Evolutionary conservation across 2,113 vertebrate species (phyloP).

Genomic region (Lota lota): DNA sequence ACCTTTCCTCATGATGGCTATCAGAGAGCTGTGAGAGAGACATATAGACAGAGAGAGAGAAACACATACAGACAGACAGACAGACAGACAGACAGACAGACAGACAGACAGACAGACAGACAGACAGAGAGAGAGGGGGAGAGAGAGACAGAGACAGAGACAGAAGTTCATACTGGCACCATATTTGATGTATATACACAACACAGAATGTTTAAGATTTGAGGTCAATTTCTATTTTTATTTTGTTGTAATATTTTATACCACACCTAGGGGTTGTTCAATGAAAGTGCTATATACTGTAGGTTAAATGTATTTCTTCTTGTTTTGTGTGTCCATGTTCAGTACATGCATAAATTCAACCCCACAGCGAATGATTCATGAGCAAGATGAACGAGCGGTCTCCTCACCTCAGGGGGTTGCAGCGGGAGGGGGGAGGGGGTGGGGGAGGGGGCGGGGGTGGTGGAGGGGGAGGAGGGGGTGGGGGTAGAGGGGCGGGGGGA

Average conservation of each 20-base stretch:
- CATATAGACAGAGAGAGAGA: not conserved
- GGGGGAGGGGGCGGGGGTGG: constrained; percentile 71
- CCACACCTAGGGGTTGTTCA: no score
- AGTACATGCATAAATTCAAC: no score
- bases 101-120: not conserved
- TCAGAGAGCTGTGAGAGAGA: not conserved
- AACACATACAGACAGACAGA: not conserved
- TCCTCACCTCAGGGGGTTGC: constrained; percentile 79
- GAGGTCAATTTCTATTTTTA: no score
- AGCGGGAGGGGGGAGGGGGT: constrained; percentile 72
- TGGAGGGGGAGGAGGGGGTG: constrained; percentile 68
- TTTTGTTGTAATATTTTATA: no score
- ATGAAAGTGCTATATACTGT: no score
- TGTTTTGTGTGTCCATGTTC: no score
- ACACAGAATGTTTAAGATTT: no score
- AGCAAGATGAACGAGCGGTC: no score
- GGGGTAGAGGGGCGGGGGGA: constrained; percentile 65
- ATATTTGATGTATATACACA: no score
- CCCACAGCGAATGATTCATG: no score
- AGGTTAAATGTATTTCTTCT: no score
- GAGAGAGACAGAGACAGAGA: not conserved
- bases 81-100: not conserved
- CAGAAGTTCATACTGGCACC: no score
- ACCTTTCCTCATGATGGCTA: not conserved
- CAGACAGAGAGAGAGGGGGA: not conserved